A percentile compares a stretch with the other conserved stretches of the same genome.
These are phyloP conservation scores for Manacus vitellinus DNA, from an alignment of 2,113 vertebrate species.

Conservation along the genomic window DNA sequence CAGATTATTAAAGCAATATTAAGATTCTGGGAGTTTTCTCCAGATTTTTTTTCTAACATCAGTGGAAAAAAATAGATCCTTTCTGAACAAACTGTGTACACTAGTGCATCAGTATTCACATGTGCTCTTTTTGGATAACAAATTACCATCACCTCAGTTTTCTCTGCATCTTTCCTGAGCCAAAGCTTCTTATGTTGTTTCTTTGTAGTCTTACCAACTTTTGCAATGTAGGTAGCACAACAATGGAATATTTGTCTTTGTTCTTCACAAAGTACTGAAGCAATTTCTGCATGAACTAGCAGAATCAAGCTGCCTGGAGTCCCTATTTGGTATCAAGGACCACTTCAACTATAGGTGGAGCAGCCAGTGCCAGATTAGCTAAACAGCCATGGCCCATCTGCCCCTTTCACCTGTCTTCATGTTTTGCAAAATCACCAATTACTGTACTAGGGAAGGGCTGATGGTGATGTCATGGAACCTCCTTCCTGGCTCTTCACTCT, in stretches of 20 bases:
- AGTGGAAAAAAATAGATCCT: background rate
- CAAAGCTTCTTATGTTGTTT: background rate
- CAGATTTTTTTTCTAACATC: background rate
- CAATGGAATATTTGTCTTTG: background rate
- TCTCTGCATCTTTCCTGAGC: background rate
- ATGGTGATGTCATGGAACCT: background rate
- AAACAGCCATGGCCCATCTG: background rate
- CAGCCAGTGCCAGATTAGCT: background rate
- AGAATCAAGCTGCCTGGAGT: background rate
- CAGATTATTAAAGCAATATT: slow-evolving; percentile 13
- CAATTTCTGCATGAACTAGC: background rate
- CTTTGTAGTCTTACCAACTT: background rate
- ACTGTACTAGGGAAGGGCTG: background rate
- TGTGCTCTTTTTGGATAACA: background rate
- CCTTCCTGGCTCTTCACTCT: background rate
- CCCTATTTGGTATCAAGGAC: background rate
- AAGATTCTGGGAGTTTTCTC: background rate
- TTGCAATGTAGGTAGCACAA: background rate
- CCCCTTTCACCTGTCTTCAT: background rate
- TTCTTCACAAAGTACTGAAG: background rate
- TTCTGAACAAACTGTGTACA: background rate
- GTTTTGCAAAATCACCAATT: background rate
- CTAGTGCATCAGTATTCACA: background rate
- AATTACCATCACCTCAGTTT: background rate
- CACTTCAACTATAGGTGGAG: background rate